Conservation (phyloP, 2,888 invertebrate species). For the Caenorhabditis panamensis region DNA sequence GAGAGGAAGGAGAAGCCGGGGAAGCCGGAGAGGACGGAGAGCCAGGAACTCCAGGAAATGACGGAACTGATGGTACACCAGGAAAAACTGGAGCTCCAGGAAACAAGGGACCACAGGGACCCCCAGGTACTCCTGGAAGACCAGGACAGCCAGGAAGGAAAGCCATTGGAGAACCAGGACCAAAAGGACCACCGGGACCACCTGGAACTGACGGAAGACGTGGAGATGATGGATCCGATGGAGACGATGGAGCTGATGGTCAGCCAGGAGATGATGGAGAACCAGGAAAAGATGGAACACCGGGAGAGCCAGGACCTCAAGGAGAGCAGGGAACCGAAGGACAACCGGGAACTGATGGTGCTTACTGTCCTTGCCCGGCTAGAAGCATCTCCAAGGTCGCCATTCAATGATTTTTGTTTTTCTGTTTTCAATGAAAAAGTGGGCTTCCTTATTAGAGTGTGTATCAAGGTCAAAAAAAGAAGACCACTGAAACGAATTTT, state of each 20-base stretch:
- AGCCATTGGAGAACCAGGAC: conserved; percentile 60
- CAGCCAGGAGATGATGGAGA: conserved; percentile 55
- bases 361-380: conserved; percentile 54
- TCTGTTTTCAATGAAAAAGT: conserved; percentile 23
- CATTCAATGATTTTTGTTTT: conserved; percentile 28
- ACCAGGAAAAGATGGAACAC: conserved; percentile 46
- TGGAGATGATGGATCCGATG: conserved; percentile 56
- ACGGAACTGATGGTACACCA: conserved; percentile 58
- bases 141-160: conserved; percentile 60
- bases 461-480: conserved; percentile 21
- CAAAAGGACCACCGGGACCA: conserved; percentile 63
- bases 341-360: conserved; percentile 52
- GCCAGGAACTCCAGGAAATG: conserved; percentile 62
- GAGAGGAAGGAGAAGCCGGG: conserved; percentile 51
- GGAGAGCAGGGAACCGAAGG: conserved; percentile 60
- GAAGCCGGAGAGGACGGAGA: conserved; percentile 59
- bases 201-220: conserved; percentile 64
- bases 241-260: conserved; percentile 47
- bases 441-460: neutral
- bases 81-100: conserved; percentile 60
- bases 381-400: conserved; percentile 57
- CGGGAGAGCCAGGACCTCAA: conserved; percentile 59
- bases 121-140: conserved; percentile 61
- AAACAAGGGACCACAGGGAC: conserved; percentile 58
- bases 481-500: conserved; percentile 37